A percentile compares a stretch with the other conserved stretches of the same genome.
Evolutionary conservation across 2,113 vertebrate genomes (phyloP).

Genomic region (Bubalus kerabau): DNA sequence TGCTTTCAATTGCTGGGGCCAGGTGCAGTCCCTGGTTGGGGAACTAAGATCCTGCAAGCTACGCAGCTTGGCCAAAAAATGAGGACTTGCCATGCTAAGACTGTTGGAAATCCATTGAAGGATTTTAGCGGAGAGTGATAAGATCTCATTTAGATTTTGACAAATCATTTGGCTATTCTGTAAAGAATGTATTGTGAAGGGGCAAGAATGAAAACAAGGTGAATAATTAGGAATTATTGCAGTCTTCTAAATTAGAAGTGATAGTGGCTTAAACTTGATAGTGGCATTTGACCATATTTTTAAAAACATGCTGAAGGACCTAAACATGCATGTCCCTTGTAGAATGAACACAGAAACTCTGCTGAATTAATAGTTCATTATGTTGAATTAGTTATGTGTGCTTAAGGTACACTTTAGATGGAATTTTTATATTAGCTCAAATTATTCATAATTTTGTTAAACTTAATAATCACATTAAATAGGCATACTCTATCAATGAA

Average conservation of each 20-base stretch:
- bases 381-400: conserved; percentile 1
- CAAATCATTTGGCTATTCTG: neutral
- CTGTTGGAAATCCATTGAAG: neutral
- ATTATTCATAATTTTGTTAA: conserved; percentile 8
- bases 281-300: neutral
- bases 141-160: neutral
- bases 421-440: conserved; percentile 16
- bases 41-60: neutral
- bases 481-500: neutral
- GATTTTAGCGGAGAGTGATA: neutral
- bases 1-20: neutral
- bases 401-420: neutral
- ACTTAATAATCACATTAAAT: conserved; percentile 14
- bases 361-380: neutral
- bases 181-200: neutral
- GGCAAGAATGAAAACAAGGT: neutral
- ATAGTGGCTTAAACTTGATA: neutral
- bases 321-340: neutral
- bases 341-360: conserved; percentile 6
- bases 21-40: neutral
- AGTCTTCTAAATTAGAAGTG: neutral
- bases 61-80: neutral
- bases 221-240: neutral
- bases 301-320: neutral
- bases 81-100: neutral